Evolutionary conservation across 2,888 invertebrate species (phyloP).

Genomic region (Zelleria hepariella): DNA sequence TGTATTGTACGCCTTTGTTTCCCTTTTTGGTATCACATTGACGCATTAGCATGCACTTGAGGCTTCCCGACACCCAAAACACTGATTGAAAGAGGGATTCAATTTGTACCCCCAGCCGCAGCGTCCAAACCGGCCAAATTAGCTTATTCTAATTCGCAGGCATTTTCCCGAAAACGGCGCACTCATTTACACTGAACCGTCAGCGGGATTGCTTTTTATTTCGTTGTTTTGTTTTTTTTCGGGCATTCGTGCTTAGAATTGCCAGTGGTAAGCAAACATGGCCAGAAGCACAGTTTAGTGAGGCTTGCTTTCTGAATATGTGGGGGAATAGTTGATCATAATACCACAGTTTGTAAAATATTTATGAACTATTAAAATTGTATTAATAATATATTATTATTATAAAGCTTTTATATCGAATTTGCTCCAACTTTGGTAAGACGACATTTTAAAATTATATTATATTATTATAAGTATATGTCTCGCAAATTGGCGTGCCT

Average conservation of each 20-base stretch:
- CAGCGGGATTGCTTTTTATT: slow-evolving; percentile 23
- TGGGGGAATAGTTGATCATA: too few species aligned
- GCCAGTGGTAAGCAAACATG: slow-evolving; percentile 7
- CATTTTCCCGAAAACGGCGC: background rate
- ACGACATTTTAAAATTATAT: too few species aligned
- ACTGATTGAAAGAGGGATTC: slow-evolving; percentile 36
- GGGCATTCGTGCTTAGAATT: slow-evolving; percentile 25
- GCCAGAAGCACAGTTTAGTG: background rate
- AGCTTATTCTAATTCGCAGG: background rate
- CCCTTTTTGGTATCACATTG: background rate
- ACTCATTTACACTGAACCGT: slow-evolving; percentile 11
- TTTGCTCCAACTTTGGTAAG: too few species aligned
- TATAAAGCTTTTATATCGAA: too few species aligned
- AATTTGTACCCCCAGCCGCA: slow-evolving; percentile 22
- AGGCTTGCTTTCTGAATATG: too few species aligned
- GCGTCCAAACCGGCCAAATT: background rate
- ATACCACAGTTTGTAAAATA: too few species aligned
- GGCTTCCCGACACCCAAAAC: slow-evolving; percentile 9
- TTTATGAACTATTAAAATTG: too few species aligned
- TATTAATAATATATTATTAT: too few species aligned
- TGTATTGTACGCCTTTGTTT: too few species aligned
- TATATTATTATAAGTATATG: too few species aligned
- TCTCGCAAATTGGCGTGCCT: too few species aligned
- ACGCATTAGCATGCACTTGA: background rate
- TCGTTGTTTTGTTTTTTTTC: slow-evolving; percentile 20